Evolutionary conservation across 2,797 vertebrate genomes (phyloP), one percentile per base, ranked within the genome.

Genomic region (Oreochromis grahami): DNA sequence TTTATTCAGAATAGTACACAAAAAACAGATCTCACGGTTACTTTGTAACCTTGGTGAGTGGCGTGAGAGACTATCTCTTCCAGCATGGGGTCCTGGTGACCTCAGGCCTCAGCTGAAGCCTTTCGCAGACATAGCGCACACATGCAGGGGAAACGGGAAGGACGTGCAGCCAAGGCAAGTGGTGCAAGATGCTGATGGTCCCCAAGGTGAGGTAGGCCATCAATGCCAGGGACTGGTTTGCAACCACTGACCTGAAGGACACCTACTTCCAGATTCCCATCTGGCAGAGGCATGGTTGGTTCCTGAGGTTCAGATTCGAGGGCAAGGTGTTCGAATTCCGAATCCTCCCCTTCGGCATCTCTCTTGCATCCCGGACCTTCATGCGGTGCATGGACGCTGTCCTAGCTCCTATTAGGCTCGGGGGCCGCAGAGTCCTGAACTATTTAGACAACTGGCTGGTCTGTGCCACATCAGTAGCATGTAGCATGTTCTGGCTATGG

Each of bases 401-500:
- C 58, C 6, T 60, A 11, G 17, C 58, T 60, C 32, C 29, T 36
- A 34, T 60, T 34, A 34, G 56, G 17, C 32, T 7, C 17, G 12
- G 17, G 32, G 9, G 32, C 17, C 4, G 4, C 58, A 60, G 32
- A 32, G 17, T 60, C 58, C 32, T 60, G 32, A 60, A 36, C 32
- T n/a, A 36, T 60, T 60, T 36, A 12, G 58, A 60, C 32, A 60
- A 60, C 58, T 60, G 4, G 32, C 29, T 3, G 56, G 6, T n/a
- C 56, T n/a, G 56, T 60, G 56, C 58, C 32, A n/a, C 32, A 60
- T 60, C 58, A 60, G 58, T n/a, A 60, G 58, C 36, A 60, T 60
- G 56, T 60, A 34, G 17, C 32, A 60, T 60, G 17, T 60, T 60
- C 56, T 60, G 56, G 56, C 32, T 36, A 11, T 12, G 29, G 17